A percentile compares a stretch with the other conserved stretches of the same genome.
Evolutionary conservation across 2,797 vertebrate species (phyloP).

Genomic region (Otus scops): DNA sequence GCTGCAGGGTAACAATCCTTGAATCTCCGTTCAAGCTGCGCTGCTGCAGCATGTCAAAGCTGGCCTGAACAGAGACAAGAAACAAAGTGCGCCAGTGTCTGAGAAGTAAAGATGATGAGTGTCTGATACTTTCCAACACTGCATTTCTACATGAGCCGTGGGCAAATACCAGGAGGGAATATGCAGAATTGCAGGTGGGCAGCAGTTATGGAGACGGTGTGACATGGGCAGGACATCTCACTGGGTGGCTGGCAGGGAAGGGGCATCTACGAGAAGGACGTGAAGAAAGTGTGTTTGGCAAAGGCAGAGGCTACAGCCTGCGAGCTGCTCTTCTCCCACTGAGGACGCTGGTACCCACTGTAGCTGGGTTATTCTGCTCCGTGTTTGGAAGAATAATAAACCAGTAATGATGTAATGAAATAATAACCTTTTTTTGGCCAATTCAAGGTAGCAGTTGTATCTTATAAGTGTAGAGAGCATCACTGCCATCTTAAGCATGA

Average conservation of each 20-base stretch:
- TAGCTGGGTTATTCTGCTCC: neutral
- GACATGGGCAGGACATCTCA: neutral
- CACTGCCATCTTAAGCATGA: neutral
- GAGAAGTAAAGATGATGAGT: neutral
- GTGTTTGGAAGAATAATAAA: neutral
- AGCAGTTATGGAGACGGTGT: neutral
- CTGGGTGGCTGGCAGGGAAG: neutral
- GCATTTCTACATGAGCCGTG: neutral
- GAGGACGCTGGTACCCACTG: neutral
- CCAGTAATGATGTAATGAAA: neutral
- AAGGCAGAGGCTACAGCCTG: neutral
- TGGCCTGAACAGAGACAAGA: neutral
- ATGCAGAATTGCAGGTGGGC: neutral
- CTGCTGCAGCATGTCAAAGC: neutral
- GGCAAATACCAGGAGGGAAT: neutral
- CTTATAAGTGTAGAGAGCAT: neutral
- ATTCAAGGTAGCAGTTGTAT: neutral
- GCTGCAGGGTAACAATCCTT: neutral
- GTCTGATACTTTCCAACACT: neutral
- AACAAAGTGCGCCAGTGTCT: neutral
- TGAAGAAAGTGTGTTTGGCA: neutral
- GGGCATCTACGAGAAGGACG: rapidly evolving
- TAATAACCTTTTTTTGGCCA: neutral
- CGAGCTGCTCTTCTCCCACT: neutral
- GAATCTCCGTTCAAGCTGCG: neutral